Base-by-base conservation (phyloP, 2,113 vertebrate species). In the Aegotheles bennettii region DNA sequence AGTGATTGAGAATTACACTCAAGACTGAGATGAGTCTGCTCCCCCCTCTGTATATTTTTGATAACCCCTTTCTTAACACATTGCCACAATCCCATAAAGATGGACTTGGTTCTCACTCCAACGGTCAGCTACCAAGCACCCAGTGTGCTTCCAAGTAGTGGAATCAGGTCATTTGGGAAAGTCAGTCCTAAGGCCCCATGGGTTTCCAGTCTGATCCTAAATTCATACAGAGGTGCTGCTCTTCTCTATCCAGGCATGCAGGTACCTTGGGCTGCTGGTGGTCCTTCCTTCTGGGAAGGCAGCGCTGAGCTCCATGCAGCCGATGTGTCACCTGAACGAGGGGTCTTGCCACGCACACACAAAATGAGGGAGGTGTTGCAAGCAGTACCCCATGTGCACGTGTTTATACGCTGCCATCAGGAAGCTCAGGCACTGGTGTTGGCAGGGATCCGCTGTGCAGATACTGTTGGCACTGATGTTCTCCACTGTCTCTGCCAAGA, bases 1-100 rank as follows among this genome's bases (percentile, higher is more conserved):
- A 60, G 71, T 95, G 96, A 97, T 81, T 93, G 91, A 95, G 89
- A 95, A 95, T 96, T 94, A 51, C 87, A 93, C 86, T 59, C 77
- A 90, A 40, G 93, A 29, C 75, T 88, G 85, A 71, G 84, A 80
- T 0, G 29, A 91, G 82, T 48, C 48, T 48, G 48, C 70, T 26
- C 50, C 51, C n/a, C 5, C 50, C 50, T 21, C 10, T 45, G 0
- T 13, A 0, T 40, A 9, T 74, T 86, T 92, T 64, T 87, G 75
- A 77, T 69, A 83, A 13, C 16, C 15, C 33, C 17, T 65, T 73
- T 84, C 59, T 70, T 38, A 45, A 10, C 57, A 45, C 40, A 18
- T 59, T 89, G 64, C 87, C 24, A 28, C 76, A 59, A 15, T 67
- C 60, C 40, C 6, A 0, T 59, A 29, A 59, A 78, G 68, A 33